A percentile compares a stretch with the other conserved stretches of the same genome.
phyloP scores from a whole-genome alignment of 1,140 invertebrate genomes.

The Branchinecta lynchi region DNA sequence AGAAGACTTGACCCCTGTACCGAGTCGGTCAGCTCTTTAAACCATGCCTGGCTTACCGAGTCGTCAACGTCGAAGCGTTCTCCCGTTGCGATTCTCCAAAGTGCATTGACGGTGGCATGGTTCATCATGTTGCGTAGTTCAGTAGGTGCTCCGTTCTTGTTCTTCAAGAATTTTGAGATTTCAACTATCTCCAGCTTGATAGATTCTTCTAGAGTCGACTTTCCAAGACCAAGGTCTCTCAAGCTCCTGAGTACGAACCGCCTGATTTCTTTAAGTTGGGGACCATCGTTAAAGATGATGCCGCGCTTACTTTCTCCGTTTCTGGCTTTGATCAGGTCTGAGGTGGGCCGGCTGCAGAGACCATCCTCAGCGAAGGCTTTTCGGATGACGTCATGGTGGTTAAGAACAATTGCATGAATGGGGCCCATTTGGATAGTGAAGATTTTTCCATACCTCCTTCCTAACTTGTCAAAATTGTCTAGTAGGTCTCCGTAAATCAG shows the following conservation, averaged over 20 bases:
- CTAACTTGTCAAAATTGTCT: no score
- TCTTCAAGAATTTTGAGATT: slow-evolving; percentile 16
- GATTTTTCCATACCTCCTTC: no score
- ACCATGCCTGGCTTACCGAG: neutral
- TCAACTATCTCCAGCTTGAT: slow-evolving; percentile 27
- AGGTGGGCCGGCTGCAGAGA: no score
- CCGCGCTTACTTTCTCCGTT: slow-evolving; percentile 12
- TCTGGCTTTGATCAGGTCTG: neutral
- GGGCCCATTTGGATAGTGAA: no score
- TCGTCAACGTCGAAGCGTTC: neutral
- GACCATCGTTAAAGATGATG: slow-evolving; percentile 28
- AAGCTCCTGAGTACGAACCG: slow-evolving; percentile 50
- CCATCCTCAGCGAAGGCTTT: no score
- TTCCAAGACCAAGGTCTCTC: slow-evolving; percentile 54
- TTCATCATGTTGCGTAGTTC: neutral
- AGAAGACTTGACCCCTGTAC: neutral
- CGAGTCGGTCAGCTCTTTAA: neutral
- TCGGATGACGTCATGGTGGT: no score
- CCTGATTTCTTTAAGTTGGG: slow-evolving; percentile 50
- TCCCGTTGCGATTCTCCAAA: neutral
- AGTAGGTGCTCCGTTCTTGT: neutral
- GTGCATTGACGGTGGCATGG: neutral
- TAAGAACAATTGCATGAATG: no score
- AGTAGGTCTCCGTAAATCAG: no score
- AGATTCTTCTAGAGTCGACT: slow-evolving; percentile 30